Evolutionary conservation across 2,113 vertebrate genomes (phyloP).

Genomic region (Nannobrachium achirus): DNA sequence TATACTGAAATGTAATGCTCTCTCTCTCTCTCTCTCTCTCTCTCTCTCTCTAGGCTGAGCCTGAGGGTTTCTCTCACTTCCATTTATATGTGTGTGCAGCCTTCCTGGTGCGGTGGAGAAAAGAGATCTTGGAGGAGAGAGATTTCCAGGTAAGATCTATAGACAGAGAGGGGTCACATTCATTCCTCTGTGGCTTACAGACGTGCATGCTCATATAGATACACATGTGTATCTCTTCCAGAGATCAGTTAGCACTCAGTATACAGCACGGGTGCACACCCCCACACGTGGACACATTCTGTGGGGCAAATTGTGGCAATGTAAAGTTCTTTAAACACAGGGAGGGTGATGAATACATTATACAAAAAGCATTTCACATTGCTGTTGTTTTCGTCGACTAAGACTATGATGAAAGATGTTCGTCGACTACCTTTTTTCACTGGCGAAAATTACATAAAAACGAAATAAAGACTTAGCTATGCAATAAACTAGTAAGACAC

Average conservation of each 20-base stretch:
- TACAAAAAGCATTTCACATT: too few relatives aligned
- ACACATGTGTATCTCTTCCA: not conserved
- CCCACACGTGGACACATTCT: too few relatives aligned
- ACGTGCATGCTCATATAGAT: not conserved
- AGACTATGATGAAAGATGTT: too few relatives aligned
- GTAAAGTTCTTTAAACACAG: conserved; percentile 21
- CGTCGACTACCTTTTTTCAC: too few relatives aligned
- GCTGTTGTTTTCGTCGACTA: too few relatives aligned
- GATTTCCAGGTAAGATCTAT: conserved; percentile 89
- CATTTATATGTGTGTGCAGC: conserved; percentile 97
- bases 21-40: conserved; percentile 15
- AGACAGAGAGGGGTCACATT: conserved; percentile 21
- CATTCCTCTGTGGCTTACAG: not conserved
- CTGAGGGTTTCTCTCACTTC: conserved; percentile 97
- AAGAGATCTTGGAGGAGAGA: conserved; percentile 82
- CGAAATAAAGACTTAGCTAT: too few relatives aligned
- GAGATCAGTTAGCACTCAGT: too few relatives aligned
- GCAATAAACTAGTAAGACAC: too few relatives aligned
- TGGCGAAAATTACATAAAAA: too few relatives aligned
- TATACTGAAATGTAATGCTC: not conserved
- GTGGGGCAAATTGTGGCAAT: not conserved
- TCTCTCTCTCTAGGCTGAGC: conserved; percentile 86
- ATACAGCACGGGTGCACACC: too few relatives aligned
- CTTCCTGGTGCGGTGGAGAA: conserved; percentile 94
- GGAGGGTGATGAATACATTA: not conserved